Conservation (phyloP, 2,113 vertebrate species). For the Neofelis nebulosa region DNA sequence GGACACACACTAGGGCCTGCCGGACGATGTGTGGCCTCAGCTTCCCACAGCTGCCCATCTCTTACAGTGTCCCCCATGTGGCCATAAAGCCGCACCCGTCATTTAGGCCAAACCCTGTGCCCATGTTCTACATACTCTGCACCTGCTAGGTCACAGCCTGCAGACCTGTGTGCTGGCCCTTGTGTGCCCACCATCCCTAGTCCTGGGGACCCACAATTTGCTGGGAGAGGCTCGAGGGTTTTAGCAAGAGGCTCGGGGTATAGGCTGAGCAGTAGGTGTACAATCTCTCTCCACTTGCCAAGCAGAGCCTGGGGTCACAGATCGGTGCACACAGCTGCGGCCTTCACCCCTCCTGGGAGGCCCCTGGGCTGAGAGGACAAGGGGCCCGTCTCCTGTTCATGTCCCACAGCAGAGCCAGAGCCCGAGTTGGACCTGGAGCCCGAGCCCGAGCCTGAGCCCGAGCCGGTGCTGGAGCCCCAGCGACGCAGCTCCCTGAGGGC, state of each 20-base stretch:
- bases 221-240: neutral
- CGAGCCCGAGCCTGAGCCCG: constrained; percentile 84
- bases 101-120: too few relatives aligned
- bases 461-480: constrained; percentile 11
- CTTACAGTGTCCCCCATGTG: rapidly evolving
- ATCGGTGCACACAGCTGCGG: too few relatives aligned
- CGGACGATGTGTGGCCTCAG: neutral
- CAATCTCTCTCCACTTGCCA: neutral
- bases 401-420: constrained; percentile 69
- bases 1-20: neutral
- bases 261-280: neutral
- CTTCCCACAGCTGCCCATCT: rapidly evolving
- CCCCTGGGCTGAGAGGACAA: neutral
- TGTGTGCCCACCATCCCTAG: neutral
- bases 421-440: constrained; percentile 74
- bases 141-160: too few relatives aligned
- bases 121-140: rapidly evolving
- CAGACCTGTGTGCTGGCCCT: neutral
- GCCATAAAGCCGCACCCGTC: neutral
- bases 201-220: neutral
- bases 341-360: neutral
- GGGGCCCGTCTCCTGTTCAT: rapidly evolving
- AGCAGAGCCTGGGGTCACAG: neutral
- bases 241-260: neutral
- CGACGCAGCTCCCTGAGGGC: constrained; percentile 91